A percentile compares a stretch with the other conserved stretches of the same genome.
phyloP scores from a whole-genome alignment of 2,113 vertebrate species.

The Cathartes aura region DNA sequence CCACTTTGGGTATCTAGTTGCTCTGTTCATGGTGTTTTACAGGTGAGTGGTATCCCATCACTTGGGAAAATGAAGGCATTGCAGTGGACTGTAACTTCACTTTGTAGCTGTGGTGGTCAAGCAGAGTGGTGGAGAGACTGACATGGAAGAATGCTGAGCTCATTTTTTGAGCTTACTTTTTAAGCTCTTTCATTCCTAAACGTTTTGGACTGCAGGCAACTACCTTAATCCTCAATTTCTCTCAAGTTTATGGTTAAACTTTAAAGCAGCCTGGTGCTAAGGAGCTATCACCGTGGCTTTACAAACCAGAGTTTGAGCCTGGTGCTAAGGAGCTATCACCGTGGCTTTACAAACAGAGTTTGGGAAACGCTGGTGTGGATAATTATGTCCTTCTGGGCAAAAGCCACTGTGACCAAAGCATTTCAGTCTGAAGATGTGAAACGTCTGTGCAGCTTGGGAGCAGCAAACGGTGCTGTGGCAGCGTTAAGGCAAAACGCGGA shows the following conservation, averaged over 20 bases:
- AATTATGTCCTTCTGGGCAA: not conserved
- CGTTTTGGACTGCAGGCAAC: not conserved
- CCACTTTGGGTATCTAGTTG: not conserved
- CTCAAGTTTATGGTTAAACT: not conserved
- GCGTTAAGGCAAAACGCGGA: rapidly evolving
- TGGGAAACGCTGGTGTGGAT: not conserved
- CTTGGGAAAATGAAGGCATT: not conserved
- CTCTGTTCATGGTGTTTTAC: not conserved
- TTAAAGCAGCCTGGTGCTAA: not conserved
- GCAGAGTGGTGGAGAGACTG: not conserved
- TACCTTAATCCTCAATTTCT: not conserved
- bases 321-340: not conserved
- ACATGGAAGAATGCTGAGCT: not conserved
- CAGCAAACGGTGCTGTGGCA: not conserved
- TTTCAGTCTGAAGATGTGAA: not conserved
- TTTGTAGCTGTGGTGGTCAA: not conserved
- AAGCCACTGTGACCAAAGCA: not conserved
- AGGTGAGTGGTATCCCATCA: not conserved
- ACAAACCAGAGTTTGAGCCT: not conserved
- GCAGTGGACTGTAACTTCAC: not conserved
- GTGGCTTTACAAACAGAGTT: not conserved
- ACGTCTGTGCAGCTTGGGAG: not conserved
- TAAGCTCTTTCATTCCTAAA: not conserved
- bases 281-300: not conserved
- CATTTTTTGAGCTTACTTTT: not conserved